A percentile compares a stretch with the other conserved stretches of the same genome.
Conservation (phyloP, 2,888 invertebrate genomes). For the Lasioglossum marginatum region DNA sequence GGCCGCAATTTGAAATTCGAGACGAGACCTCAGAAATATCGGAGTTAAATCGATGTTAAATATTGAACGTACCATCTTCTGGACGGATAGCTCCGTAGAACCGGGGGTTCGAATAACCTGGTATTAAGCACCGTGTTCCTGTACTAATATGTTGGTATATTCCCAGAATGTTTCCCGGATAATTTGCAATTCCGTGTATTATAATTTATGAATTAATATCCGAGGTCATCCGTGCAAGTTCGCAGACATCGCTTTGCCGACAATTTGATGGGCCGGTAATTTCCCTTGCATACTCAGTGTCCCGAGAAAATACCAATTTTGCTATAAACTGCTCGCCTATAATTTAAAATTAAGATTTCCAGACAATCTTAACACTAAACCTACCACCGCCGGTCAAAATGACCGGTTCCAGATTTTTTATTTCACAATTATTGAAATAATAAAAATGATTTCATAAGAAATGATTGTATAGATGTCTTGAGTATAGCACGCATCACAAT, state of each 20-base stretch:
- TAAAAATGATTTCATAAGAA: too few relatives aligned
- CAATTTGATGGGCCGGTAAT: background rate
- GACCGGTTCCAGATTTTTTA: too few relatives aligned
- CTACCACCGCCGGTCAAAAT: too few relatives aligned
- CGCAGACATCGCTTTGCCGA: background rate
- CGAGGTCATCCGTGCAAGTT: background rate
- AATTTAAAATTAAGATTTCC: background rate
- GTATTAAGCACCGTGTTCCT: background rate
- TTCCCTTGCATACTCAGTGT: background rate
- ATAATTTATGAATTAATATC: background rate
- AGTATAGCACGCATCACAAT: too few relatives aligned
- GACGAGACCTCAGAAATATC: slow-evolving; percentile 8
- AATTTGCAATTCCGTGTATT: slow-evolving; percentile 4
- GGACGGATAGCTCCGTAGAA: slow-evolving; percentile 2
- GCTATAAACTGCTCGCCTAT: background rate
- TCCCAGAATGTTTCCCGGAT: slow-evolving; percentile 5
- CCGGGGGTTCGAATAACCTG: background rate
- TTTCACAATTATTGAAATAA: too few relatives aligned
- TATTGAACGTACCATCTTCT: slow-evolving; percentile 13
- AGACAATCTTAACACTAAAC: too few relatives aligned
- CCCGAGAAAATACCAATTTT: background rate
- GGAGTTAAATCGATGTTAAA: slow-evolving; percentile 24
- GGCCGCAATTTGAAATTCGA: background rate
- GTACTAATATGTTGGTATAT: background rate
- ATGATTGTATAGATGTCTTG: too few relatives aligned